These are phyloP conservation scores for Tuta absoluta DNA, from an alignment of 2,888 invertebrate genomes.

Conservation along the genomic window DNA sequence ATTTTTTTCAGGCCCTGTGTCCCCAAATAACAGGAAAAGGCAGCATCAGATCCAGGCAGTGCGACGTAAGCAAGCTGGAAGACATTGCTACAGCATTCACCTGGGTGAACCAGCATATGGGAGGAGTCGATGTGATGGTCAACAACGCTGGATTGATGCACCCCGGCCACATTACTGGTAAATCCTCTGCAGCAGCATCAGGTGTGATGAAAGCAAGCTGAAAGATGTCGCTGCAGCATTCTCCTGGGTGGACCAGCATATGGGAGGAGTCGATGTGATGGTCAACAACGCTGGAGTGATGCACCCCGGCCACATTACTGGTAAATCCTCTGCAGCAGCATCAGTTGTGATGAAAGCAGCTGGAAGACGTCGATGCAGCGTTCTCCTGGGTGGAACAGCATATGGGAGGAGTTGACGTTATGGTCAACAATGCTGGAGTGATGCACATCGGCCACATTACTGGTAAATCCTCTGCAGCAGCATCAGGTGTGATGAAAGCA, in stretches of 20 bases:
- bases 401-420: conserved; percentile 49
- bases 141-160: conserved; percentile 57
- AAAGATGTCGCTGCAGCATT: conserved; percentile 27
- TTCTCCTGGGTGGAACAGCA: conserved; percentile 46
- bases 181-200: conserved; percentile 36
- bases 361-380: conserved; percentile 27
- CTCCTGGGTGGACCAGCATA: conserved; percentile 47
- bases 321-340: conserved; percentile 36
- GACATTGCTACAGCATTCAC: conserved; percentile 48
- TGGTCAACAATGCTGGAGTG: conserved; percentile 62
- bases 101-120: conserved; percentile 49
- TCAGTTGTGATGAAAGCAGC: conserved; percentile 54
- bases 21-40: conserved; percentile 43
- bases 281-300: conserved; percentile 60
- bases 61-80: conserved; percentile 51
- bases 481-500: conserved; percentile 53
- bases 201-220: conserved; percentile 52
- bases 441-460: conserved; percentile 43
- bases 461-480: conserved; percentile 37
- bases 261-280: conserved; percentile 51
- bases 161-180: conserved; percentile 46
- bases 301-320: conserved; percentile 44
- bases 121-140: conserved; percentile 53
- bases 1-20: conserved; percentile 39
- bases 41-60: conserved; percentile 43